Evolutionary conservation across 2,888 invertebrate species (phyloP).

Genomic region (Cinara cedri): DNA sequence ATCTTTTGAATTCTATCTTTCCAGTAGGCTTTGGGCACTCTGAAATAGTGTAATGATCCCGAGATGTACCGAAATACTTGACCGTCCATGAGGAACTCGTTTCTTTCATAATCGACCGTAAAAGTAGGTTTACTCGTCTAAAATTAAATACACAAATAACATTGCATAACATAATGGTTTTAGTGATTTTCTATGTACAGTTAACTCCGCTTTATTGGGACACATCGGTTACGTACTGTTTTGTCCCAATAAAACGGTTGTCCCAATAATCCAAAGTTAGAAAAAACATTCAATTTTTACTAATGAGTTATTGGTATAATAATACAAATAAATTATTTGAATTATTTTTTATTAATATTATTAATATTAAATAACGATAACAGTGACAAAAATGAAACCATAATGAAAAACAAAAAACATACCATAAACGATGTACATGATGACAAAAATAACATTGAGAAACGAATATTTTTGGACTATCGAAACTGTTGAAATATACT

Average conservation of each 20-base stretch:
- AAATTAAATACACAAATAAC: conserved; percentile 5
- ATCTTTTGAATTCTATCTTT: conserved; percentile 77
- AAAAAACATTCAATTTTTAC: neutral
- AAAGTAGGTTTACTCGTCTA: conserved; percentile 61
- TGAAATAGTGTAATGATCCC: conserved; percentile 86
- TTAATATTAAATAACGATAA: too few species aligned
- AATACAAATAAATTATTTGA: neutral
- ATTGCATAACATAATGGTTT: neutral
- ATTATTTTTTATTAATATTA: too few species aligned
- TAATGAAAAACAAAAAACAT: too few species aligned
- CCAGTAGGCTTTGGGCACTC: conserved; percentile 81
- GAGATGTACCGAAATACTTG: conserved; percentile 74
- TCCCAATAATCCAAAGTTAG: too few species aligned
- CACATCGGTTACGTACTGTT: too few species aligned
- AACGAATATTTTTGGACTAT: too few species aligned
- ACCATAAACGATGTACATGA: too few species aligned
- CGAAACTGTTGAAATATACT: too few species aligned
- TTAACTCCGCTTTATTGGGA: too few species aligned
- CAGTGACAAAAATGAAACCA: too few species aligned
- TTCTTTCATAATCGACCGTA: conserved; percentile 67
- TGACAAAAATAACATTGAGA: too few species aligned
- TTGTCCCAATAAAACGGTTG: too few species aligned
- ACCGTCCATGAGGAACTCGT: conserved; percentile 76
- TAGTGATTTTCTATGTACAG: neutral
- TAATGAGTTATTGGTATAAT: neutral